Percentiles rank a stretch among this genome's conserved stretches.
Evolutionary conservation across 2,113 vertebrate species (phyloP).

Genomic region (Peromyscus polionotus): DNA sequence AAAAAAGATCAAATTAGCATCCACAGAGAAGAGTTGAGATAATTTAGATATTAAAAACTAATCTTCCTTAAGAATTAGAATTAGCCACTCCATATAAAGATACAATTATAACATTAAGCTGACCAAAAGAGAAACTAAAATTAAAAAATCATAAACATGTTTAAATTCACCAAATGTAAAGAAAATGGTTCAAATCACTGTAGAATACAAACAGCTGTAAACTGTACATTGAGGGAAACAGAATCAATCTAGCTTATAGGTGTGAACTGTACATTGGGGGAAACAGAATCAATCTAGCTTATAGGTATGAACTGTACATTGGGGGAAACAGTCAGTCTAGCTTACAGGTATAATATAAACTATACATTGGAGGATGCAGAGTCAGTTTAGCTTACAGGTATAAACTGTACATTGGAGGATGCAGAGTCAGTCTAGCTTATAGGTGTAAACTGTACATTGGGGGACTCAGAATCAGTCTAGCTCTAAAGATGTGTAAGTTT

Average conservation of each 20-base stretch:
- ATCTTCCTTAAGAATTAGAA: background rate
- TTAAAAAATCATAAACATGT: background rate
- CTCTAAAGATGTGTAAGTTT: background rate
- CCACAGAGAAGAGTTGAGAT: background rate
- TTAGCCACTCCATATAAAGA: background rate
- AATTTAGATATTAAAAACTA: background rate
- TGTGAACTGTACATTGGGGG: background rate
- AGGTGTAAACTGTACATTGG: background rate
- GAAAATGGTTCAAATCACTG: background rate
- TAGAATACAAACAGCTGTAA: background rate
- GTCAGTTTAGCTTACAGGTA: background rate
- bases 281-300: background rate
- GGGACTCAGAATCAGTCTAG: background rate
- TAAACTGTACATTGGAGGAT: background rate
- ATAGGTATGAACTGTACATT: background rate
- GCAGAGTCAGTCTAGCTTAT: background rate
- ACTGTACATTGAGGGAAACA: background rate
- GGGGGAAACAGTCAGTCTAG: background rate
- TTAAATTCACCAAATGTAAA: background rate
- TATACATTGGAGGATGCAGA: accelerated
- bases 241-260: background rate
- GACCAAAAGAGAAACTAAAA: background rate
- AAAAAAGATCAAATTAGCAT: background rate
- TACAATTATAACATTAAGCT: background rate
- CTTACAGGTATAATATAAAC: background rate